Conservation (phyloP, 2,888 invertebrate genomes). For the Thecophora atra region DNA sequence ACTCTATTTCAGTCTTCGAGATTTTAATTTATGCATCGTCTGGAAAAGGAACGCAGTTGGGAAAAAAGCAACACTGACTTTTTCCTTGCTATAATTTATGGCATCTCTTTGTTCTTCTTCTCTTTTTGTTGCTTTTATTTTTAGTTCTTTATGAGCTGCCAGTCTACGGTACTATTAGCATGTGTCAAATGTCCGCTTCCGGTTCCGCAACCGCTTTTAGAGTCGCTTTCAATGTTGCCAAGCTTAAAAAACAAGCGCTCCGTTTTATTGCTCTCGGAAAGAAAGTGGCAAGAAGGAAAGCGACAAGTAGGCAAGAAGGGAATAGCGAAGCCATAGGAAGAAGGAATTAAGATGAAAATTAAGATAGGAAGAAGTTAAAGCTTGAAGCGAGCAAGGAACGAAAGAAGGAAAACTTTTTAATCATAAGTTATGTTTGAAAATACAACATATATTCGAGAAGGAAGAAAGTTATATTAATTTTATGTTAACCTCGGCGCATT, state of each 20-base stretch:
- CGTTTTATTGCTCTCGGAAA: no score
- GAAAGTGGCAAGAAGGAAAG: neutral
- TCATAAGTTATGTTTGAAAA: neutral
- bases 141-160: neutral
- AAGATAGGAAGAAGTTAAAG: no score
- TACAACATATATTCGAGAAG: neutral
- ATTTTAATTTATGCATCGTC: neutral
- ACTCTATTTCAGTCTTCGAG: neutral
- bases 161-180: neutral
- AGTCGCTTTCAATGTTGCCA: neutral
- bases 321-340: neutral
- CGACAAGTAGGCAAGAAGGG: neutral
- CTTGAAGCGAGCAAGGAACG: neutral
- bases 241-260: no score
- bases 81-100: no score
- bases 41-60: neutral
- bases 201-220: neutral
- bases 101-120: no score
- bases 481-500: neutral
- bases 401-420: no score
- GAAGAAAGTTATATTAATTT: neutral
- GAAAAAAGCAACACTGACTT: no score
- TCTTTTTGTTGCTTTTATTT: neutral
- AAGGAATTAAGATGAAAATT: neutral
- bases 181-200: constrained; percentile 3